Evolutionary conservation across 2,888 invertebrate genomes (phyloP), one percentile per base, ranked within the genome.

Genomic region (Isotomurus palustris): DNA sequence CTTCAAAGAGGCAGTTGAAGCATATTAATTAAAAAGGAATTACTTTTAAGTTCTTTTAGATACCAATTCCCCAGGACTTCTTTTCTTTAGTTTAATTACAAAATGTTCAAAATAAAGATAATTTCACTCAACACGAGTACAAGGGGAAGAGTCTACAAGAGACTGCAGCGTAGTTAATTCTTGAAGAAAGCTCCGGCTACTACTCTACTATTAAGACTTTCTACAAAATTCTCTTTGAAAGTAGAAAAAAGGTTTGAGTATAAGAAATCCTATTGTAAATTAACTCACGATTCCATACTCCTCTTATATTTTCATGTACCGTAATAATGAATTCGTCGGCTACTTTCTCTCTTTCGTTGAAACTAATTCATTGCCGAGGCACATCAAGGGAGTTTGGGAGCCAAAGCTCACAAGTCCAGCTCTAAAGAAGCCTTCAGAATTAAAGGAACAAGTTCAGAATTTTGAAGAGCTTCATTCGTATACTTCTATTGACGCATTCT

Each of bases 241-340:
- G 8, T 14, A 10, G 32, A 10, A 32, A 32, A 8, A 32, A 32
- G 32, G 8, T 32, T 32, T 32, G 32, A 8, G 6, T 43, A 22
- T 43, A 10, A 12, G 24, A 49, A 27, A 49, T 3, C 49, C 28
- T 28, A 53, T 43, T 41, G 19, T 19, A 43, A 53, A 53, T 53
- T 53, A 43, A 53, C 19, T 53, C 43, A 53, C 38, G 51, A 38
- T 40, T n/a, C 38, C 21, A 24, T 28, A 29, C 22, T 47, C 28
- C 14, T 28, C 47, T n/a, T 47, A 27, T 49, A 8, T 22, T 35
- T 49, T 49, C 49, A 47, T 28, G 19, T 38, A 5, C 38, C 19
- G n/a, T n/a, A n/a, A n/a, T 19, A 38, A 17, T 17, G 38, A 38
- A 17, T 38, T 43, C 43, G 6, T 6, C 12, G 19, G 40, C 40